Base-by-base conservation (phyloP, 2,797 vertebrate genomes). In the Anguilla pacifica region DNA sequence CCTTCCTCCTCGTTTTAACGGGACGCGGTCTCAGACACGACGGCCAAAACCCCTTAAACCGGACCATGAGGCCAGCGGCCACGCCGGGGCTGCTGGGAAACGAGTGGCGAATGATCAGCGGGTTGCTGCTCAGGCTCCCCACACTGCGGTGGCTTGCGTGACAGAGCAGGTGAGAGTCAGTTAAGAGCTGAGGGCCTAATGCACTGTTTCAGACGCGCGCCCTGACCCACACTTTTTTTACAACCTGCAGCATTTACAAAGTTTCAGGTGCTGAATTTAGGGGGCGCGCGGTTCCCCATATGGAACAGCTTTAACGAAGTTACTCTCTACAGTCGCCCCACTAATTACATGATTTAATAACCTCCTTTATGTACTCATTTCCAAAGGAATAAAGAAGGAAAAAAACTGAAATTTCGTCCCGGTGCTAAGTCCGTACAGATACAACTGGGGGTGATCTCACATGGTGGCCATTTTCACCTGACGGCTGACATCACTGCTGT, bases 301-400 rank as follows among this genome's bases (percentile, higher is more conserved):
- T 88, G 85, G 88, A 88, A 88, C 85, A 7, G 64, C 51, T 88
- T 86, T 88, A 53, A 59, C 15, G 61, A 86, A 31, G 70, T 28
- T 64, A 74, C 19, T 57, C 28, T 82, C 84, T 82, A 61, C 15
- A 85, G 82, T 88, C 46, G 64, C 74, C 81, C 74, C 49, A 35
- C 59, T 83, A 86, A 88, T 83, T 86, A 88, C 57, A 64, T 57
- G 61, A 86, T 88, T 57, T 86, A 88, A 86, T 88, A 72, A 83
- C 79, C 25, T 85, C 55, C 28, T 83, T 83, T 84, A 83, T 72
- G 84, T 86, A 82, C 85, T 88, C 46, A 39, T 67, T 83, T 53
- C 53, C 28, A 5, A 2, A 46, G 35, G 35, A 35, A 35, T 35
- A 55, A 83, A 84, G 4, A 53, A n/a, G 4, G 10, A 46, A 19